Base-by-base conservation (phyloP, 2,797 vertebrate species). In the Peromyscus nudipes region DNA sequence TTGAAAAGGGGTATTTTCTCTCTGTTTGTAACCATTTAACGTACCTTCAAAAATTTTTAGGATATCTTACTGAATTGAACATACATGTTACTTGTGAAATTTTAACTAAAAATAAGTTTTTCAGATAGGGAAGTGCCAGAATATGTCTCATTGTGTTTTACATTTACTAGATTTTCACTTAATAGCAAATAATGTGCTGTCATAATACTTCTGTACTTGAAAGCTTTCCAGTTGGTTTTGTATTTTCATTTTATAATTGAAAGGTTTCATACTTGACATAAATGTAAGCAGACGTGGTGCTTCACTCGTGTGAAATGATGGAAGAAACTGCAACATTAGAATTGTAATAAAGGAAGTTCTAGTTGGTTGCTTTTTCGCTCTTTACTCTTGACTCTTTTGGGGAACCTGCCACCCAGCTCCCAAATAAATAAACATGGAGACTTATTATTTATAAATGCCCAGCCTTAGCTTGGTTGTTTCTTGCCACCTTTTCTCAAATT, bases 161-260 rank as follows among this genome's bases (percentile, higher is more conserved):
- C 55, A 37, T 93, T 60, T 89, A 97, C 60, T 0, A 0, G 80
- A 31, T 64, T 0, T 97, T 27, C 71, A 71, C 92, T 97, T 97
- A 29, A 27, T 62, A 91, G 94, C 62, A 95, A 34, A 49, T 77
- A 46, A 64, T 69, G 87, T 73, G 17, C 49, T 67, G 29, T 96
- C 97, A 95, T 82, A 97, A 75, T 94, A 34, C 77, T 90, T 88
- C 97, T 95, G 16, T 97, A 94, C 64, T 96, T 94, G 85, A 91
- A 97, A 40, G 92, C 97, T 98, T 98, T 91, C 71, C 75, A 95
- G 43, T 95, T 97, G 93, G 86, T 92, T 57, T 96, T 92, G 82
- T 96, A 91, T 98, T 98, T 93, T 97, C 92, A 89, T 57, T 83
- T 89, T 96, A 91, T 97, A 97, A 98, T 96, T 94, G 87, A 98